Evolutionary conservation across 2,113 vertebrate species (phyloP).

Genomic region (Pyxicephalus adspersus): DNA sequence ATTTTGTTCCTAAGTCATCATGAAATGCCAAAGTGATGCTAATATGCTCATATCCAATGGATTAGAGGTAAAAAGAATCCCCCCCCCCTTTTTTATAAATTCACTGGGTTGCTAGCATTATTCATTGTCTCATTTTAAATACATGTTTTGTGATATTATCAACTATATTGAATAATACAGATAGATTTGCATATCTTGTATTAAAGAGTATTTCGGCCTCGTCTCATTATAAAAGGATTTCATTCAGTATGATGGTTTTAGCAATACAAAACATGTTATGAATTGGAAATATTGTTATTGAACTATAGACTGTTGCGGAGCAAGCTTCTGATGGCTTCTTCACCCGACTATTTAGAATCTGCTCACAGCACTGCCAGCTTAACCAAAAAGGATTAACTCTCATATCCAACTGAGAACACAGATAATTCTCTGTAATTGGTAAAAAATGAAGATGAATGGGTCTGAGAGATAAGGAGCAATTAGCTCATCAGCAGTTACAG

Average conservation of each 20-base stretch:
- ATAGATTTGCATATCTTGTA: constrained; percentile 35
- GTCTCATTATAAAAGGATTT: constrained; percentile 48
- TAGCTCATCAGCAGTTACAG: constrained; percentile 99
- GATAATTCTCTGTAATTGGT: constrained; percentile 99
- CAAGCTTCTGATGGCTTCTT: constrained; percentile 86
- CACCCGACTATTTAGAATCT: constrained; percentile 92
- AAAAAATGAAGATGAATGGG: constrained; percentile 99
- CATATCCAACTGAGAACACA: constrained; percentile 99
- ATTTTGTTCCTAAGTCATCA: too few relatives aligned
- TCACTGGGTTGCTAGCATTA: not conserved
- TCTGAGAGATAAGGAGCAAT: constrained; percentile 99
- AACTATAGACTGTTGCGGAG: constrained; percentile 83
- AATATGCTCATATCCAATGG: too few relatives aligned
- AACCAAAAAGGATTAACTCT: constrained; percentile 99
- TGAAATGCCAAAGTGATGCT: too few relatives aligned
- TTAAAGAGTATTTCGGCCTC: constrained; percentile 34
- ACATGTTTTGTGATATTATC: constrained; percentile 12
- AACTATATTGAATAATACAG: constrained; percentile 16
- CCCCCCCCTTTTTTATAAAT: too few relatives aligned
- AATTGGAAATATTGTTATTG: constrained; percentile 77
- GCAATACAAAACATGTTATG: constrained; percentile 69
- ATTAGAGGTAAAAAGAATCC: too few relatives aligned
- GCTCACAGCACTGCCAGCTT: constrained; percentile 98
- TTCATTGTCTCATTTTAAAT: not conserved
- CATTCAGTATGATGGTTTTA: constrained; percentile 26